A percentile compares a stretch with the other conserved stretches of the same genome.
phyloP scores from a whole-genome alignment of 2,797 vertebrate genomes.

The Labeo calbasu region DNA sequence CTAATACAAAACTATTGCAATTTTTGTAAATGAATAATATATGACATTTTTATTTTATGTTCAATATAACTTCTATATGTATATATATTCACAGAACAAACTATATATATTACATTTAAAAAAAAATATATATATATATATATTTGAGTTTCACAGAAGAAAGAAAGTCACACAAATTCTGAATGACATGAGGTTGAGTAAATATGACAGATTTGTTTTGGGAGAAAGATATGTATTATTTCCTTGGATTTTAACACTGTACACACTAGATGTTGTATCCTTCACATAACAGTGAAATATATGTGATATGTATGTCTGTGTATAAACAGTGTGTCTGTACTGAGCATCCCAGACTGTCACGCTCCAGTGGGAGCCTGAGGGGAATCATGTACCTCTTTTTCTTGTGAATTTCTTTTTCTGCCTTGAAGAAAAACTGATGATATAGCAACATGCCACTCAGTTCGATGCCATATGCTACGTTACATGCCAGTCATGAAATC shows the following conservation, averaged over 20 bases:
- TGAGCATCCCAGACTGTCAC: not conserved
- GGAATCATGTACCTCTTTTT: not conserved
- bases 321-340: not conserved
- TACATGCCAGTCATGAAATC: not conserved
- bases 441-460: slow-evolving; percentile 16
- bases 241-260: not conserved
- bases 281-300: not conserved
- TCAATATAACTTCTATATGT: too few relatives aligned
- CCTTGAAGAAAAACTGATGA: slow-evolving; percentile 26
- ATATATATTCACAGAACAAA: too few relatives aligned
- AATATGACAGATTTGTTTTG: not conserved
- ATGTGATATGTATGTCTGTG: not conserved
- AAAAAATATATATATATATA: too few relatives aligned
- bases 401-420: slow-evolving; percentile 18
- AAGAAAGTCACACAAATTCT: not conserved
- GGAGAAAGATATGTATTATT: not conserved
- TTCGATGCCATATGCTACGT: slow-evolving; percentile 10
- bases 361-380: not conserved
- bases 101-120: too few relatives aligned
- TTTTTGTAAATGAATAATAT: too few relatives aligned
- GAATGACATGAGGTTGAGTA: not conserved
- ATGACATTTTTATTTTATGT: not conserved
- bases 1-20: too few relatives aligned
- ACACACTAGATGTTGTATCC: not conserved
- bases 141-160: not conserved